These are phyloP conservation scores for Mionectes olivaceus DNA, from an alignment of 2,797 vertebrate genomes.

Conservation along the genomic window DNA sequence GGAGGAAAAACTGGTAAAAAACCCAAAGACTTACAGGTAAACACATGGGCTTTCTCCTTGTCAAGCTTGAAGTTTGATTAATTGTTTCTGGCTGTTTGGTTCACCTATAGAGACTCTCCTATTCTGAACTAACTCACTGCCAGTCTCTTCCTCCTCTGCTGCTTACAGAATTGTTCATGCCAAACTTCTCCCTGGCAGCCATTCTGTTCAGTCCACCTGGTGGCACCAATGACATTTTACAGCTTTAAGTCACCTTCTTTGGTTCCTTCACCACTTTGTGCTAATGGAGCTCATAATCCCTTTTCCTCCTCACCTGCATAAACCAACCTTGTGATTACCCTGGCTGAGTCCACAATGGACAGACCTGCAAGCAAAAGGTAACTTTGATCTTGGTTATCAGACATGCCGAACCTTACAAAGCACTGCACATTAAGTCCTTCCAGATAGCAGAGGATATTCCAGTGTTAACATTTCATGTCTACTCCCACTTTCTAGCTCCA, in stretches of 20 bases:
- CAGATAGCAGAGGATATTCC: not conserved
- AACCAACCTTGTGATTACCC: not conserved
- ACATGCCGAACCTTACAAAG: not conserved
- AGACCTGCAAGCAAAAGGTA: not conserved
- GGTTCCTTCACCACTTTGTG: not conserved
- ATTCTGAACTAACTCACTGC: not conserved
- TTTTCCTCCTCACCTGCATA: not conserved
- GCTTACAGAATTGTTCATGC: not conserved
- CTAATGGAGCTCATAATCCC: not conserved
- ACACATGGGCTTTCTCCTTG: not conserved
- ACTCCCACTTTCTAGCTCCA: not conserved
- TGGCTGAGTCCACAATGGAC: not conserved
- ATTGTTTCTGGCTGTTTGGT: not conserved
- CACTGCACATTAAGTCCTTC: not conserved
- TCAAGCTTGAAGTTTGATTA: not conserved
- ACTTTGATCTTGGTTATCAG: not conserved
- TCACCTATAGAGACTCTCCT: not conserved
- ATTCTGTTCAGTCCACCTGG: not conserved
- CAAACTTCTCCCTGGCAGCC: not conserved
- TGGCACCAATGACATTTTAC: not conserved
- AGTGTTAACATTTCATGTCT: not conserved
- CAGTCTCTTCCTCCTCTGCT: not conserved
- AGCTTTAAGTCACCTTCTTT: not conserved
- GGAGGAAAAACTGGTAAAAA: not conserved
- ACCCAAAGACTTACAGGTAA: not conserved